Percentiles rank a stretch among this genome's conserved stretches.
phyloP scores from a whole-genome alignment of 2,888 invertebrate genomes.

The Ischnus inquisitorius region DNA sequence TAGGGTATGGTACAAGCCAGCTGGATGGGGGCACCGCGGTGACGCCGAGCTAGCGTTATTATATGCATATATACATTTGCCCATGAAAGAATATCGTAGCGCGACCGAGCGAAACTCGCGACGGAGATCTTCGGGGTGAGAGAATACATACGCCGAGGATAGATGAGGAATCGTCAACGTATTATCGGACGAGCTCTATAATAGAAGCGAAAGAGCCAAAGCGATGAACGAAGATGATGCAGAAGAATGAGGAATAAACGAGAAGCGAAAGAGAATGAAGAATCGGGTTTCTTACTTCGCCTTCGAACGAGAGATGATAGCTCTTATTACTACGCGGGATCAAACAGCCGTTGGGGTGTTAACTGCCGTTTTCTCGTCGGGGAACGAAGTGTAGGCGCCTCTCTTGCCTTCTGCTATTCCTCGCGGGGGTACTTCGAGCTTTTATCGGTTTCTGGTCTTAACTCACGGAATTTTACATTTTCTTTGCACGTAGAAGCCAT shows the following conservation, averaged over 20 bases:
- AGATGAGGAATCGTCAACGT: background rate
- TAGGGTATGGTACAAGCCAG: background rate
- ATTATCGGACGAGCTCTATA: background rate
- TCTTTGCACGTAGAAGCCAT: background rate
- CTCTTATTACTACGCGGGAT: constrained; percentile 28
- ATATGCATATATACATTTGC: too few relatives aligned
- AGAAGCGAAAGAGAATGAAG: constrained; percentile 18
- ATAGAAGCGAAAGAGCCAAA: background rate
- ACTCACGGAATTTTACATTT: background rate
- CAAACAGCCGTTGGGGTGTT: constrained; percentile 40
- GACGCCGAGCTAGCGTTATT: too few relatives aligned
- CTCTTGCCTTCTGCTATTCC: too few relatives aligned
- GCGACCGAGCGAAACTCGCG: background rate
- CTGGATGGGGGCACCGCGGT: background rate
- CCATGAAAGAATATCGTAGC: constrained; percentile 14
- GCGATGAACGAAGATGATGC: background rate
- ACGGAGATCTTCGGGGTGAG: background rate
- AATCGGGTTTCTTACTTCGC: background rate
- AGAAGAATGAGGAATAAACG: constrained; percentile 16
- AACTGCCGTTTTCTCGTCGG: too few relatives aligned
- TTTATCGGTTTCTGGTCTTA: constrained; percentile 70
- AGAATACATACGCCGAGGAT: too few relatives aligned
- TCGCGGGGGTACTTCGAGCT: constrained; percentile 69
- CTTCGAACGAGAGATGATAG: constrained; percentile 5
- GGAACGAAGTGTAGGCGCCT: too few relatives aligned